phyloP scores from a whole-genome alignment of 2,888 invertebrate species.

The Caenorhabditis plicata region DNA sequence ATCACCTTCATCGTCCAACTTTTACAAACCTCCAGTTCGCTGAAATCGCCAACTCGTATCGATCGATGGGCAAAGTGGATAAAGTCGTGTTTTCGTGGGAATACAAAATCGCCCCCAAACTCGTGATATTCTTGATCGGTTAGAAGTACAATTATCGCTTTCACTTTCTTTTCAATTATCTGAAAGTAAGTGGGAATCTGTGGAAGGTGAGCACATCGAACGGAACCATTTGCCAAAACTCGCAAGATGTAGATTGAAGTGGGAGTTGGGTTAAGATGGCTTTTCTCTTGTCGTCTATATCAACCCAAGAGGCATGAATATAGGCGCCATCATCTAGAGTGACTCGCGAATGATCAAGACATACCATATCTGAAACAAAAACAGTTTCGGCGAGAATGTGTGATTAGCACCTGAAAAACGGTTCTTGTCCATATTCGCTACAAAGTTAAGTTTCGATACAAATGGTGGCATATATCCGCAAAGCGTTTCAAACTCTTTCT shows the following conservation, averaged over 20 bases:
- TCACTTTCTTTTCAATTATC: conserved; percentile 30
- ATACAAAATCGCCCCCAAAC: conserved; percentile 22
- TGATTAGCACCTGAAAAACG: conserved; percentile 12
- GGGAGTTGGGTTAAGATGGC: conserved; percentile 45
- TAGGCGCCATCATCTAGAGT: conserved; percentile 15
- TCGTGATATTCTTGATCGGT: conserved; percentile 31
- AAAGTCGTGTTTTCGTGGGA: conserved; percentile 37
- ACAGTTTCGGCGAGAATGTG: background rate
- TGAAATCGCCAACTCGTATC: conserved; percentile 42
- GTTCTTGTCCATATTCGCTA: conserved; percentile 17
- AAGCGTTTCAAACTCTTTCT: conserved; percentile 13
- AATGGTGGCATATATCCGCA: conserved; percentile 16
- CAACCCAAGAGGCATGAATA: conserved; percentile 44
- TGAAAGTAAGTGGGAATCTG: background rate
- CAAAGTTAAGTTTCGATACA: conserved; percentile 11
- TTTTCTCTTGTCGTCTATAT: conserved; percentile 16
- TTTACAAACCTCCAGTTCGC: conserved; percentile 15
- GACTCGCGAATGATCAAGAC: conserved; percentile 47
- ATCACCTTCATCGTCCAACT: conserved; percentile 32
- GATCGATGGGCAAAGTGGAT: conserved; percentile 26
- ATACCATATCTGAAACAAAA: conserved; percentile 40
- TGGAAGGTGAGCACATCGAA: background rate
- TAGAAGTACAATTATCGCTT: conserved; percentile 36
- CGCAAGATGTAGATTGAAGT: conserved; percentile 26
- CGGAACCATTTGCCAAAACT: conserved; percentile 46